These are phyloP conservation scores for Muschampia plurimacula DNA, from an alignment of 2,888 invertebrate species.

Conservation along the genomic window DNA sequence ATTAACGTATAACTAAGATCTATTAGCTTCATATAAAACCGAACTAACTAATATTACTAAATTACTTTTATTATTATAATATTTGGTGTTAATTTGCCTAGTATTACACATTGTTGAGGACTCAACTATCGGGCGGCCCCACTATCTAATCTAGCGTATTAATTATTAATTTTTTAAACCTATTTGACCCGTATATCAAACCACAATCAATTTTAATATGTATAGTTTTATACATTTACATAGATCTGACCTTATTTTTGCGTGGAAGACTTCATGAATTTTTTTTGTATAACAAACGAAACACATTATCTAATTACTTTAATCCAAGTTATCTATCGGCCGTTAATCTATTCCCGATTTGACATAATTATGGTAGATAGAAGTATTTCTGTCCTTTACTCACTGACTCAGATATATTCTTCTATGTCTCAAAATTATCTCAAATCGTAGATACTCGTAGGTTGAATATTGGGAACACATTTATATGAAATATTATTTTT, in stretches of 20 bases:
- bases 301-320: not conserved
- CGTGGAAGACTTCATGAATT: not conserved
- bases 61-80: slow-evolving; percentile 60
- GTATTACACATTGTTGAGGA: slow-evolving; percentile 51
- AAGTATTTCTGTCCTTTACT: too few relatives aligned
- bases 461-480: too few relatives aligned
- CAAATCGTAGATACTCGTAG: too few relatives aligned
- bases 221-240: slow-evolving; percentile 33
- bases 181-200: slow-evolving; percentile 46
- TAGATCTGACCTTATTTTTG: slow-evolving; percentile 30
- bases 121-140: slow-evolving; percentile 47
- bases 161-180: slow-evolving; percentile 38
- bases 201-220: slow-evolving; percentile 40
- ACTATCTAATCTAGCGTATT: slow-evolving; percentile 54
- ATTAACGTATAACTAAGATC: slow-evolving; percentile 14
- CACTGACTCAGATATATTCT: too few relatives aligned
- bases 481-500: too few relatives aligned
- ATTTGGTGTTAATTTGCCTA: slow-evolving; percentile 81
- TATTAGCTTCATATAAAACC: slow-evolving; percentile 36
- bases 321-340: too few relatives aligned
- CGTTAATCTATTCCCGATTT: too few relatives aligned
- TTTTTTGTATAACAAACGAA: not conserved
- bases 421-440: too few relatives aligned
- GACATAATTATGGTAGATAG: too few relatives aligned
- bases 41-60: slow-evolving; percentile 30